These are phyloP conservation scores for Cyphomyrus plagiostoma DNA, from an alignment of 2,113 vertebrate genomes.

Conservation along the genomic window DNA sequence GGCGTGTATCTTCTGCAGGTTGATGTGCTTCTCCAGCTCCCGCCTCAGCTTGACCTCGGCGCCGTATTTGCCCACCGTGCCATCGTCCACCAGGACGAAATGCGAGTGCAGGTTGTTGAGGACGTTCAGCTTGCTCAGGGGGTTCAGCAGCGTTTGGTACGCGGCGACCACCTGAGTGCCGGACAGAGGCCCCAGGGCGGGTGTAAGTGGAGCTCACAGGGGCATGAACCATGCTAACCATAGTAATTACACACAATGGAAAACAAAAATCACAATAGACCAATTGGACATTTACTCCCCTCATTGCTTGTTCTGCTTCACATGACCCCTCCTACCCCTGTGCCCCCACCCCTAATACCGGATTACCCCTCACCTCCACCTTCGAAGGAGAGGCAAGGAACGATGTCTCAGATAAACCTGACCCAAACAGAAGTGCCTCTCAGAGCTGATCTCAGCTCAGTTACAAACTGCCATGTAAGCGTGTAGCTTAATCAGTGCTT, in stretches of 20 bases:
- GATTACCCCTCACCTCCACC: background rate
- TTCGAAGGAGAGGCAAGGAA: background rate
- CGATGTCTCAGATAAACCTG: background rate
- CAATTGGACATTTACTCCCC: background rate
- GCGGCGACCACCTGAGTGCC: slow-evolving; percentile 80
- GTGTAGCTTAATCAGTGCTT: background rate
- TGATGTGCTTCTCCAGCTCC: slow-evolving; percentile 95
- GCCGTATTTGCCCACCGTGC: slow-evolving; percentile 93
- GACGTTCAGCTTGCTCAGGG: slow-evolving; percentile 93
- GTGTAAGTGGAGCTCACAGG: background rate
- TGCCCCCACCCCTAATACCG: background rate
- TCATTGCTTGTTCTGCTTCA: background rate
- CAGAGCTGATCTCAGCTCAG: background rate
- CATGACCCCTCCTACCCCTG: background rate
- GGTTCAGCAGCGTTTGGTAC: slow-evolving; percentile 94
- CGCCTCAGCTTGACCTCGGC: slow-evolving; percentile 85
- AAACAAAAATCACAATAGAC: background rate
- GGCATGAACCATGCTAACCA: background rate
- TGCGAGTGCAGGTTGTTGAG: slow-evolving; percentile 96
- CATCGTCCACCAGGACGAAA: slow-evolving; percentile 96
- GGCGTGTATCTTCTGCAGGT: slow-evolving; percentile 94
- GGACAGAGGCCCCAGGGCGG: background rate
- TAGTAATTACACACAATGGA: background rate
- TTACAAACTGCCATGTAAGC: background rate
- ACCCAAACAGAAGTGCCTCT: background rate